Conservation (phyloP, 2,113 vertebrate species). For the Hemibagrus wyckioides region DNA sequence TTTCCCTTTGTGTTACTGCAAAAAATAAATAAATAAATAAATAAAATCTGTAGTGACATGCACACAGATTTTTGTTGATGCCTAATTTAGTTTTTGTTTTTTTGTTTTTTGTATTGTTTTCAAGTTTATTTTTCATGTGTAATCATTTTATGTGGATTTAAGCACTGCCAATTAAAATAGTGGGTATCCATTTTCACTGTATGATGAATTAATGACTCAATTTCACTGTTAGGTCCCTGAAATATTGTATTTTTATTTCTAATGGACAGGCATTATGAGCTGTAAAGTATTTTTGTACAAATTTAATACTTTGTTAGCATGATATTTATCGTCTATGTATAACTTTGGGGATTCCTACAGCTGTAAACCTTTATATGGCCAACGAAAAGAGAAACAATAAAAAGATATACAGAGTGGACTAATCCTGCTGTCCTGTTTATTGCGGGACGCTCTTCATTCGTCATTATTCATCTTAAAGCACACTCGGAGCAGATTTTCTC, state of each 20-base stretch:
- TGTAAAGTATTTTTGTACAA: slow-evolving; percentile 99
- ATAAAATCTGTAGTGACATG: slow-evolving; percentile 25
- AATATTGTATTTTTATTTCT: slow-evolving; percentile 99
- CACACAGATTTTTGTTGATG: background rate
- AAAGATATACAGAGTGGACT: slow-evolving; percentile 51
- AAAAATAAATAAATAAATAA: no score
- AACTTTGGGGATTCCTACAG: slow-evolving; percentile 87
- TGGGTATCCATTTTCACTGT: slow-evolving; percentile 65
- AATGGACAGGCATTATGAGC: slow-evolving; percentile 96
- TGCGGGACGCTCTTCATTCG: background rate
- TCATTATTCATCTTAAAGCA: background rate
- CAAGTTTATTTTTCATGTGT: slow-evolving; percentile 33
- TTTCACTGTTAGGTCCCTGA: slow-evolving; percentile 82
- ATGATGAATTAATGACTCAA: slow-evolving; percentile 72
- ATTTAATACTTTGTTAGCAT: slow-evolving; percentile 99
- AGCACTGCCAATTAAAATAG: slow-evolving; percentile 86
- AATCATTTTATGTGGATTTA: slow-evolving; percentile 62
- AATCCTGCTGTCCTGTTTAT: slow-evolving; percentile 3
- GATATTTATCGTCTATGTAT: slow-evolving; percentile 98
- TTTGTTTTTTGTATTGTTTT: slow-evolving; percentile 20
- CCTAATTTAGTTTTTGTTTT: background rate
- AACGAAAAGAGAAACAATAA: slow-evolving; percentile 77
- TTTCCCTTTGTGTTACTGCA: slow-evolving; percentile 32
- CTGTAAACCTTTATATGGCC: slow-evolving; percentile 95
- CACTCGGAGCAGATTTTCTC: background rate